Conservation (phyloP, 2,888 invertebrate species). For the Acleris holmiana region DNA sequence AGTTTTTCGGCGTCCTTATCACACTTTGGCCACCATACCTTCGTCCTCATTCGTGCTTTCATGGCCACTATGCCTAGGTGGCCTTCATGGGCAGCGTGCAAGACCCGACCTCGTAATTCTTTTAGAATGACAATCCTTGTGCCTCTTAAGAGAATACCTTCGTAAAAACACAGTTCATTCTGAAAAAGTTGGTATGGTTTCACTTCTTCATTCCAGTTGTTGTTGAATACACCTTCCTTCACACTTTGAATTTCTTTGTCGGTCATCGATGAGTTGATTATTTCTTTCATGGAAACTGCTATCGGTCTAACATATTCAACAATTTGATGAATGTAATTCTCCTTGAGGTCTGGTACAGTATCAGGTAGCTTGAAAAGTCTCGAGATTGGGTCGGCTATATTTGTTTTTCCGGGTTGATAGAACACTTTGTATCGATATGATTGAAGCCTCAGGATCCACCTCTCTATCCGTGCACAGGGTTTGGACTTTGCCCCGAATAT, state of each 20-base stretch:
- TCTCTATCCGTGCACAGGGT: too few species aligned
- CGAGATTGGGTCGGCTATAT: too few species aligned
- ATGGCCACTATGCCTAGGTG: background rate
- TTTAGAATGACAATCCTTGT: background rate
- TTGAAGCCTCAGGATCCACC: too few species aligned
- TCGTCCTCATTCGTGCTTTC: background rate
- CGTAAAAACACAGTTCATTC: background rate
- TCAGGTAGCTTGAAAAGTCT: too few species aligned
- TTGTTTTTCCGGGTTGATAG: too few species aligned
- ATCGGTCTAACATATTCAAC: background rate
- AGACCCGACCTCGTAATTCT: background rate
- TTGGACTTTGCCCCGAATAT: too few species aligned
- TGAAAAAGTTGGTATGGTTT: slow-evolving; percentile 1
- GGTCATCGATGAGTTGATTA: background rate
- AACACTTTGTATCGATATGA: too few species aligned
- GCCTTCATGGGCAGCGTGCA: slow-evolving; percentile 1
- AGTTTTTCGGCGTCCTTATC: background rate
- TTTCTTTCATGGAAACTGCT: background rate
- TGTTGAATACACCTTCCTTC: background rate
- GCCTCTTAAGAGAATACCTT: background rate
- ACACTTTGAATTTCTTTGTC: background rate
- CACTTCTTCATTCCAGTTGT: slow-evolving; percentile 1
- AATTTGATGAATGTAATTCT: background rate
- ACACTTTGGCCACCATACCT: background rate
- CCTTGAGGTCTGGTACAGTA: too few species aligned